These are phyloP conservation scores for Progne subis DNA, from an alignment of 2,113 vertebrate genomes.

Conservation along the genomic window DNA sequence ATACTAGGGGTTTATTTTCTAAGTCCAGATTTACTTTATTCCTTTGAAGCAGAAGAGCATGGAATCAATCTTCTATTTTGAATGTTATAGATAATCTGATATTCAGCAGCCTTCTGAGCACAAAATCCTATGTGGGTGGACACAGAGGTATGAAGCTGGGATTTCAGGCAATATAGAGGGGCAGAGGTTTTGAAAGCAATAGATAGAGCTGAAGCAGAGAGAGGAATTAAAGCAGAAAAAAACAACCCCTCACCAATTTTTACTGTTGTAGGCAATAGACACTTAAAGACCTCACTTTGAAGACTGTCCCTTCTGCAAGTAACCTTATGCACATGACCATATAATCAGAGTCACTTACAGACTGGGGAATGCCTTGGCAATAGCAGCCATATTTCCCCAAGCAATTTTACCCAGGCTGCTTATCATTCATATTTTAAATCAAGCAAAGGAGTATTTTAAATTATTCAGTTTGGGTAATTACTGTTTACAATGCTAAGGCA, in stretches of 20 bases:
- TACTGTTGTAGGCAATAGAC: neutral
- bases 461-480: neutral
- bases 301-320: neutral
- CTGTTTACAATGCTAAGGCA: neutral
- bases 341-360: neutral
- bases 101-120: neutral
- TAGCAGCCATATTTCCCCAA: neutral
- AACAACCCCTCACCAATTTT: neutral
- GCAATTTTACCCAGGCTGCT: neutral
- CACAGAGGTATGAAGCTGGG: neutral
- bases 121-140: neutral
- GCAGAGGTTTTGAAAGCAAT: neutral
- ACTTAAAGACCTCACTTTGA: neutral
- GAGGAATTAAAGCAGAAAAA: neutral
- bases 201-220: neutral
- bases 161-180: neutral
- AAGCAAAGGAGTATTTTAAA: neutral
- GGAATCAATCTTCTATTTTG: neutral
- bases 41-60: neutral
- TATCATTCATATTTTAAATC: neutral
- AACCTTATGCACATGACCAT: neutral
- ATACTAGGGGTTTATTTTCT: neutral
- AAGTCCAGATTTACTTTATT: neutral
- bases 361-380: neutral
- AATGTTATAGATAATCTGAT: neutral